phyloP scores from a whole-genome alignment of 2,113 vertebrate species.

The Dasypus novemcinctus region DNA sequence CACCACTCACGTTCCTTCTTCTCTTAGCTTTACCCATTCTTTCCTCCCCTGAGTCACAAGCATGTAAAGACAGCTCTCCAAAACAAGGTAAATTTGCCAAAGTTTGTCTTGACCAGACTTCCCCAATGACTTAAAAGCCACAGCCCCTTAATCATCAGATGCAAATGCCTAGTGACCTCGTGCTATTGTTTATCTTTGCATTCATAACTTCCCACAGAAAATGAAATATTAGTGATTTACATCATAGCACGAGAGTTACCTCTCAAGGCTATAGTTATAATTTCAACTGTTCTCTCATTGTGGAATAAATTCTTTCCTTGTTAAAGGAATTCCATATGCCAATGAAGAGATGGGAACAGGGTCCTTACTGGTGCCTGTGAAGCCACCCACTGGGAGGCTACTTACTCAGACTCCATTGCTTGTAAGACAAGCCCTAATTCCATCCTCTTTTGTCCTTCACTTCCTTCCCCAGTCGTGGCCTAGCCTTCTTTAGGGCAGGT shows the following conservation, averaged over 20 bases:
- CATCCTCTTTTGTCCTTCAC: not conserved
- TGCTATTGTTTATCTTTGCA: not conserved
- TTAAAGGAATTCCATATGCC: not conserved
- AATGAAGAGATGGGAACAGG: not conserved
- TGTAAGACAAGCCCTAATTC: not conserved
- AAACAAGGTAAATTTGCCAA: not conserved
- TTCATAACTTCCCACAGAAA: not conserved
- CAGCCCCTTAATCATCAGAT: not conserved
- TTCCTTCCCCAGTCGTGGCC: not conserved
- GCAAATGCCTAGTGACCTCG: not conserved
- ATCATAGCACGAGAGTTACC: not conserved
- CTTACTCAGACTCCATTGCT: not conserved
- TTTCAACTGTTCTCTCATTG: not conserved
- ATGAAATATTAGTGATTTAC: not conserved
- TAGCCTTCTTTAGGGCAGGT: not conserved
- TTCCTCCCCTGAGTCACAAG: not conserved
- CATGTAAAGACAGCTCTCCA: not conserved
- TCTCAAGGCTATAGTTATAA: not conserved
- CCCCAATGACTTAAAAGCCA: not conserved
- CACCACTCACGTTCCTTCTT: not conserved
- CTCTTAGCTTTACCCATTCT: not conserved
- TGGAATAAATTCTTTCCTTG: not conserved
- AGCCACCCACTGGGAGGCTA: not conserved
- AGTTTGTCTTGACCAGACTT: not conserved
- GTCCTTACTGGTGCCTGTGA: not conserved